phyloP scores from a whole-genome alignment of 1,140 invertebrate genomes.

The Drosophila pruinosa region DNA sequence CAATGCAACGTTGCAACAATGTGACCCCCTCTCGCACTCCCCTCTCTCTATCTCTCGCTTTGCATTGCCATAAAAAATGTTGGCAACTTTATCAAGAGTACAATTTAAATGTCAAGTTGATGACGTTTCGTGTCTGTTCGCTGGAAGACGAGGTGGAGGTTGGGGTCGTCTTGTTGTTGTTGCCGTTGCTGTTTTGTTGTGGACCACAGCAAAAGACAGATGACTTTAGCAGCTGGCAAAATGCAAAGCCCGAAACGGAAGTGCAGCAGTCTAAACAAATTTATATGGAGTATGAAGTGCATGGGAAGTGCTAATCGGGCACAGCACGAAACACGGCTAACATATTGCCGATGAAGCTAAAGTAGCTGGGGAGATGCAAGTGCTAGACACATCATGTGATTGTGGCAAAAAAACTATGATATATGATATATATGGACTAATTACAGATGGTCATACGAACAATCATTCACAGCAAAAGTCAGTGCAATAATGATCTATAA shows the following conservation, averaged over 20 bases:
- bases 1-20: slow-evolving; percentile 42
- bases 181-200: slow-evolving; percentile 17
- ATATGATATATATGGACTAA: not conserved
- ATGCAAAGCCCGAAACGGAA: slow-evolving; percentile 57
- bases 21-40: slow-evolving; percentile 16
- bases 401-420: not conserved
- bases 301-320: slow-evolving; percentile 74
- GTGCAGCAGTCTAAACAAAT: slow-evolving; percentile 78
- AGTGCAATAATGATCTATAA: no score
- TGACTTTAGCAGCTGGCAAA: slow-evolving; percentile 57
- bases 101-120: slow-evolving; percentile 78
- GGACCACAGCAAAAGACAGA: slow-evolving; percentile 31
- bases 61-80: slow-evolving; percentile 51
- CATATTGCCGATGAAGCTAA: slow-evolving; percentile 3
- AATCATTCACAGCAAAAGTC: not conserved
- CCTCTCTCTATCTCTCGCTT: not conserved
- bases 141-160: slow-evolving; percentile 19
- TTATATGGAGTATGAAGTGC: slow-evolving; percentile 44
- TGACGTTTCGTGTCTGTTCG: slow-evolving; percentile 73
- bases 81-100: slow-evolving; percentile 77
- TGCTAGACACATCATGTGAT: slow-evolving; percentile 1
- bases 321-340: slow-evolving; percentile 58
- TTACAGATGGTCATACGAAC: not conserved
- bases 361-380: not conserved
- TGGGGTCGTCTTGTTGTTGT: slow-evolving; percentile 31